Base-by-base conservation (phyloP, 2,797 vertebrate species). In the Eulemur rubriventer region DNA sequence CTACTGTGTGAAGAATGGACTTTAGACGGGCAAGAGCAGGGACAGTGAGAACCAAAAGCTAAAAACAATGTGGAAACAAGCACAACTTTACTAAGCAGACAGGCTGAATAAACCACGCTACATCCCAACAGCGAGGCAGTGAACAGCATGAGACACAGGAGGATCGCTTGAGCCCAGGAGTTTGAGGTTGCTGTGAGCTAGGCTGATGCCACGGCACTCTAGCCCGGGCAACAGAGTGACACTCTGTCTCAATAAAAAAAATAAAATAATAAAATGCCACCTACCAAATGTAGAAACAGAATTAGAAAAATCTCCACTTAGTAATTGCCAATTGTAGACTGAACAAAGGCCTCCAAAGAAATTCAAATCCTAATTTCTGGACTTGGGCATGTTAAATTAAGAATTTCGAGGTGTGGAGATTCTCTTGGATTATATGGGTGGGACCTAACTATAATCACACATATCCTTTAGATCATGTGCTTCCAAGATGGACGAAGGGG, bases 131-230 rank as follows among this genome's bases (percentile, higher is more conserved):
- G 2, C 52, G 13, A 59, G 28, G 12, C 1, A n/a, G n/a, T 14
- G 52, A 1, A 20, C 4, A 30, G 38, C 1, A 1, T 1, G 12
- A 38, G 33, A 35, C 26, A 38, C 22, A 30, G 0, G 26, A 41
- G 41, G 41, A 41, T 41, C 5, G 41, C 41, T 41, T 41, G 5
- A 6, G 41, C 41, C 41, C 41, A 41, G 41, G 41, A 41, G 41
- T 41, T 41, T 41, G 41, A 41, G 41, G 41, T 41, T 41, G 41
- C 41, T 41, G 41, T 41, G 41, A 41, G 41, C 41, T 41, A 41
- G 41, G 41, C 41, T 41, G 41, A 41, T 6, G 41, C 41, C 41
- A 41, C 41, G 0, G 41, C 41, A 41, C 41, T 41, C 41, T 41
- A 41, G 41, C 41, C 41, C 1, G 41, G 41, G 41, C 41, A 41